These are phyloP conservation scores for Heliothis peltigera DNA, from an alignment of 2,888 invertebrate genomes.

Conservation along the genomic window DNA sequence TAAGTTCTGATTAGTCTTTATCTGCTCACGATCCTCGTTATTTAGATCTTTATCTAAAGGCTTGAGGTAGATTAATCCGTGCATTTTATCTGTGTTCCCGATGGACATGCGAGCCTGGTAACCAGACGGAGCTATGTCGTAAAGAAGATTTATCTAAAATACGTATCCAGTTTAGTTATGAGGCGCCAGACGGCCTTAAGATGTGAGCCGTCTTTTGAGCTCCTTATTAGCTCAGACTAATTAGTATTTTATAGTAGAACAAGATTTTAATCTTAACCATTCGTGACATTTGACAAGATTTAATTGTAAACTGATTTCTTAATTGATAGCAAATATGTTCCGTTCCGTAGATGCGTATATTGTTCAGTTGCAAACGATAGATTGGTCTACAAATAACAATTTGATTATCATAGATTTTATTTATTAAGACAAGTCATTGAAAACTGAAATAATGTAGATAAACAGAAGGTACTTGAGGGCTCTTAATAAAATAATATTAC, in stretches of 20 bases:
- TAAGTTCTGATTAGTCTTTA: constrained; percentile 65
- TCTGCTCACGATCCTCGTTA: constrained; percentile 65
- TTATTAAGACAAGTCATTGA: too few relatives aligned
- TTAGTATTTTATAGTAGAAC: constrained; percentile 33
- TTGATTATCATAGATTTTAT: too few relatives aligned
- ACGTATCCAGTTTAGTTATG: constrained; percentile 22
- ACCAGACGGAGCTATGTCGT: constrained; percentile 17
- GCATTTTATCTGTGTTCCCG: constrained; percentile 47
- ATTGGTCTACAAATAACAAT: neutral
- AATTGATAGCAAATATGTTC: constrained; percentile 7
- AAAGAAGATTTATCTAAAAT: constrained; percentile 39
- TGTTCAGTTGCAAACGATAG: neutral
- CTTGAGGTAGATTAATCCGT: constrained; percentile 62
- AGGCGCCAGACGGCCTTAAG: constrained; percentile 45
- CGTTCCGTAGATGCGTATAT: neutral
- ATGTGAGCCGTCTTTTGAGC: constrained; percentile 21
- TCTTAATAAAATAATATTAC: too few relatives aligned
- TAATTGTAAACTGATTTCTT: constrained; percentile 11
- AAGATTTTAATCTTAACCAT: constrained; percentile 27
- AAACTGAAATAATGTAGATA: too few relatives aligned
- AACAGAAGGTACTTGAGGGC: too few relatives aligned
- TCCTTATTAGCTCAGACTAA: constrained; percentile 35
- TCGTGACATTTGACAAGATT: constrained; percentile 23
- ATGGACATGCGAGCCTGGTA: constrained; percentile 40
- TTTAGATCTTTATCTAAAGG: constrained; percentile 61